phyloP scores from a whole-genome alignment of 2,797 vertebrate genomes.

The Enteromius viviparus region DNA sequence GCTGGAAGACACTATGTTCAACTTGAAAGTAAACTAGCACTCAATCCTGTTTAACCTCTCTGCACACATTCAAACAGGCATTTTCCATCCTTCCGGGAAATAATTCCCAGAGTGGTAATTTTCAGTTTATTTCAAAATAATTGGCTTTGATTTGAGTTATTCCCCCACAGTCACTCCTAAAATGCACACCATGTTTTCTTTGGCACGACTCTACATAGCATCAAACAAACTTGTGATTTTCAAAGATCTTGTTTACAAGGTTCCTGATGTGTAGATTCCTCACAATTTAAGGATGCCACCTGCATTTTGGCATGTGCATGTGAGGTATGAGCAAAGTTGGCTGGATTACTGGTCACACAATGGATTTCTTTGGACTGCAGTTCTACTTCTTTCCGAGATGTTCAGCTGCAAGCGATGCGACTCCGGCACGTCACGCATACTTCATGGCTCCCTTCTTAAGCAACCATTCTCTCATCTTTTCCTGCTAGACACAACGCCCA shows the following conservation, averaged over 20 bases:
- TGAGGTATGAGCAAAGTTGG: constrained; percentile 41
- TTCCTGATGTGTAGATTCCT: constrained; percentile 30
- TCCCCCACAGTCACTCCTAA: constrained; percentile 11
- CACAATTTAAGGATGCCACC: constrained; percentile 30
- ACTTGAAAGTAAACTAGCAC: constrained; percentile 1
- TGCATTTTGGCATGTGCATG: constrained; percentile 38
- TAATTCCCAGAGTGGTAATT: neutral
- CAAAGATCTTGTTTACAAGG: constrained; percentile 37
- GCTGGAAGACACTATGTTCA: neutral
- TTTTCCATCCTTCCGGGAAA: constrained; percentile 15
- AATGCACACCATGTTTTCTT: constrained; percentile 33
- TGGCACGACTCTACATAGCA: neutral
- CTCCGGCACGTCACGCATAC: constrained; percentile 22
- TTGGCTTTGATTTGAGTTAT: constrained; percentile 16
- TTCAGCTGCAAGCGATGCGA: constrained; percentile 31
- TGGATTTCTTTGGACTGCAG: constrained; percentile 49
- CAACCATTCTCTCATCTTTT: constrained; percentile 37
- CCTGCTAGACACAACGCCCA: constrained; percentile 20
- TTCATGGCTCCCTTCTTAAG: constrained; percentile 39
- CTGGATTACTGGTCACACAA: constrained; percentile 48
- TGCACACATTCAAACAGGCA: constrained; percentile 2
- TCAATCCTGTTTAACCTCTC: constrained; percentile 31
- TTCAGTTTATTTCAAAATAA: constrained; percentile 13
- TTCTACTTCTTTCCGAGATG: constrained; percentile 18
- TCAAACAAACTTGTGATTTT: constrained; percentile 14